Evolutionary conservation across 2,888 invertebrate genomes (phyloP).

Genomic region (Pocota personata): DNA sequence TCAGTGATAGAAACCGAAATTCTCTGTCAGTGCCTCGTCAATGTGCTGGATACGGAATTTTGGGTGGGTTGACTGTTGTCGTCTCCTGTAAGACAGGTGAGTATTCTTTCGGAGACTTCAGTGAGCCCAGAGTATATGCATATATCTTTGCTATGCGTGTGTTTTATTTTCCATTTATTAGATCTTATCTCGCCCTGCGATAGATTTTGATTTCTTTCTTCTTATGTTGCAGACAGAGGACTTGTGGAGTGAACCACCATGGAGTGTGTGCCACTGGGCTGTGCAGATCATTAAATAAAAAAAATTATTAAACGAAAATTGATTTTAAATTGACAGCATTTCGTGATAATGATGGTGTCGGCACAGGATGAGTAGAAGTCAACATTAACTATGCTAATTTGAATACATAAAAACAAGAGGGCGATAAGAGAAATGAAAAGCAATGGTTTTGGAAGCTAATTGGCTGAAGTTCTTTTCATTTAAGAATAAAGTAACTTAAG

Average conservation of each 20-base stretch:
- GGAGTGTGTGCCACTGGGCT: not conserved
- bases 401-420: not conserved
- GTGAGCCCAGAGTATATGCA: not conserved
- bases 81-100: slow-evolving; percentile 5
- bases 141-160: not conserved
- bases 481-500: not conserved
- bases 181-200: not conserved
- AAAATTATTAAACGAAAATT: slow-evolving; percentile 42
- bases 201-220: not conserved
- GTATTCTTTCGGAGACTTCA: not conserved
- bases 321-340: slow-evolving; percentile 58
- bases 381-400: slow-evolving; percentile 58
- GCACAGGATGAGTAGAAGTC: not conserved
- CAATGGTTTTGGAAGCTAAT: not conserved
- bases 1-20: slow-evolving; percentile 6
- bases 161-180: not conserved
- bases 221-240: not conserved
- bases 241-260: not conserved
- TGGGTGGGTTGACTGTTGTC: not conserved
- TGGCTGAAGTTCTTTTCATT: not conserved
- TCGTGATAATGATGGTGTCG: slow-evolving; percentile 47
- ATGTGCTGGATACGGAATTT: not conserved
- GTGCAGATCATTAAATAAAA: slow-evolving; percentile 23
- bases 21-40: not conserved
- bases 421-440: not conserved